Base-by-base conservation (phyloP, 2,797 vertebrate genomes). In the Pangasius larnaudii region DNA sequence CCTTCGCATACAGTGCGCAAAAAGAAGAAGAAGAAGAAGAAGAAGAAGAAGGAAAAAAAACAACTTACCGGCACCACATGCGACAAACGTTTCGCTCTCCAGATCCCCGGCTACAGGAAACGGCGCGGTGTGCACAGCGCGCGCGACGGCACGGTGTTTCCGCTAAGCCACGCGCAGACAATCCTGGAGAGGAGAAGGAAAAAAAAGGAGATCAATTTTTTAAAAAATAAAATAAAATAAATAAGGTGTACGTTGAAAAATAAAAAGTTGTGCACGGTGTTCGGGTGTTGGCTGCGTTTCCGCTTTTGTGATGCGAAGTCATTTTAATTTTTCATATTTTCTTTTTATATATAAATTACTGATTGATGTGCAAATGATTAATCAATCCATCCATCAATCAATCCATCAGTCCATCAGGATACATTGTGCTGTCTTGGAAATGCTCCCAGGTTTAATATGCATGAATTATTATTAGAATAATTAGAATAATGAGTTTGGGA, bases 111-210 rank as follows among this genome's bases (percentile, higher is more conserved):
- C 18, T 67, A 22, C 61, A 83, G 81, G 81, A 83, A 83, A 83
- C 61, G 59, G 80, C 59, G 19, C 80, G 80, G 39, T 49, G 80
- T 65, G 81, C 81, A 51, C 61, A 65, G 59, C 59, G 61, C 81
- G 80, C 80, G 61, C 81, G 81, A 51, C 61, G 59, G 42, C 61
- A 33, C 81, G 27, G 81, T 65, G 42, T 83, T 83, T 83, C 81
- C 61, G 81, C 51, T 49, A 0, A 83, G 61, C 81, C 81, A 67
- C 81, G 81, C 61, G 81, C 81, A 49, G 5, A 30, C 61, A 83
- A 6, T 51, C 51, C 81, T 83, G 61, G 8, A 33, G 1, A 30
- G 8, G 46, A 0, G 42, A 8, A 27, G 13, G 42, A 42, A 16
- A 63, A 63, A 51, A 19, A 11, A 3, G 13, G 6, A 42, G 8